These are phyloP conservation scores for Drosophila sp. DNA, from an alignment of 1,140 invertebrate genomes.

Conservation along the genomic window DNA sequence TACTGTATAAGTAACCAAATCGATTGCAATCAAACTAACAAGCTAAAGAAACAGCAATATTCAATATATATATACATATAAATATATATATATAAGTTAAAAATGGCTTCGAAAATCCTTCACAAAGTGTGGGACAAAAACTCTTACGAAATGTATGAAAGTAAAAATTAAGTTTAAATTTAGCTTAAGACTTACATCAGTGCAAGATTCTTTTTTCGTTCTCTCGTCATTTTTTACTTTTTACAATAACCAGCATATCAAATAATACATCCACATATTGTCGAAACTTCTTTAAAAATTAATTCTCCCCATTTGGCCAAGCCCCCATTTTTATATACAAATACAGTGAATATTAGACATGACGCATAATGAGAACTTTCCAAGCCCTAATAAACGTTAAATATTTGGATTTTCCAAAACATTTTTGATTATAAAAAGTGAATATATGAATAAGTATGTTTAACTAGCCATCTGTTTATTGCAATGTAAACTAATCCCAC, in stretches of 20 bases:
- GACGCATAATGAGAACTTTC: neutral
- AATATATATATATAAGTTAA: constrained; percentile 39
- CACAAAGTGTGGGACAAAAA: constrained; percentile 57
- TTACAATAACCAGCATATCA: neutral
- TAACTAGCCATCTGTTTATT: neutral
- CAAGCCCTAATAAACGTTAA: neutral
- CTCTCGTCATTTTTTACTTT: neutral
- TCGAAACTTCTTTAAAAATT: neutral
- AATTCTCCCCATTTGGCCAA: neutral
- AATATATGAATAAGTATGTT: too few species aligned
- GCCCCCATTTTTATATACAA: too few species aligned
- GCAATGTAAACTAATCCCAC: neutral
- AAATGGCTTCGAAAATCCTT: constrained; percentile 49
- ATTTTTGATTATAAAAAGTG: neutral
- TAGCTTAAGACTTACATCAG: neutral
- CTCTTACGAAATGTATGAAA: neutral
- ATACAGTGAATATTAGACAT: too few species aligned
- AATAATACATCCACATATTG: neutral
- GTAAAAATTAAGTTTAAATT: constrained; percentile 1
- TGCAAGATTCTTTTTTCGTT: neutral
- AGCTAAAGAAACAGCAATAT: constrained; percentile 57
- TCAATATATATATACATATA: neutral
- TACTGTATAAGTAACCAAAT: constrained; percentile 33
- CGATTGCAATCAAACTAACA: constrained; percentile 44
- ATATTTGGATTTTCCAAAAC: too few species aligned